Base-by-base conservation (phyloP, 2,888 invertebrate species). In the Torymus auratus region DNA sequence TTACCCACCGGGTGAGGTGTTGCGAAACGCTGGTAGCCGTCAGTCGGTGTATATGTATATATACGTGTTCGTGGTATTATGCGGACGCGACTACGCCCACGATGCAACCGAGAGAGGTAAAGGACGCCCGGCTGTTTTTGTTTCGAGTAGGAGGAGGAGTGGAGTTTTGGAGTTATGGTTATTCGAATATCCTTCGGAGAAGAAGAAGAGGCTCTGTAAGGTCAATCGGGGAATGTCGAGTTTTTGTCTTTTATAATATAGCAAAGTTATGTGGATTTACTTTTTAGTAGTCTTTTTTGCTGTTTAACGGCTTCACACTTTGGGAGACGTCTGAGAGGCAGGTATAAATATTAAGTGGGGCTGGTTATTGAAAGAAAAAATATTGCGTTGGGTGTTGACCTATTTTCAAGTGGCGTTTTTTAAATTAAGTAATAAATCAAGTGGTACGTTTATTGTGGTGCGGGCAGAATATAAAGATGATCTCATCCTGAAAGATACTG, bases 141-240 rank as follows among this genome's bases (percentile, higher is more conserved):
- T 20, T 13, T 14, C 20, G 11, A 53, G n/a, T 28, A 68, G 68
- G 58, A 53, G 41, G 14, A 60, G 67, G 28, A 28, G 28, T 7
- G 28, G 28, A 53, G 4, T 17, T 72, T 58, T 23, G 52, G 55
- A 74, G 69, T 74, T 79, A 61, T 79, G 73, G 72, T 20, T 62
- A 20, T 64, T 73, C 58, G 62, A 68, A 65, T 41, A 50, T 69
- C 64, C 64, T 80, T 74, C 69, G 64, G 70, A 52, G 70, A 80
- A 75, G 56, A 58, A 41, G 64, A 15, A 53, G 17, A 28, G 28
- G 28, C 3, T 28, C 28, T 28, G n/a, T n/a, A n/a, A 28, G 23
- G 55, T 14, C 55, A n/a, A 55, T 55, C 14, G 55, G 55, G 11
- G n/a, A 28, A 28, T 28, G 28, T 28, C 3, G 28, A 28, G 28